phyloP scores from a whole-genome alignment of 2,113 vertebrate species.

The Laticauda colubrina region DNA sequence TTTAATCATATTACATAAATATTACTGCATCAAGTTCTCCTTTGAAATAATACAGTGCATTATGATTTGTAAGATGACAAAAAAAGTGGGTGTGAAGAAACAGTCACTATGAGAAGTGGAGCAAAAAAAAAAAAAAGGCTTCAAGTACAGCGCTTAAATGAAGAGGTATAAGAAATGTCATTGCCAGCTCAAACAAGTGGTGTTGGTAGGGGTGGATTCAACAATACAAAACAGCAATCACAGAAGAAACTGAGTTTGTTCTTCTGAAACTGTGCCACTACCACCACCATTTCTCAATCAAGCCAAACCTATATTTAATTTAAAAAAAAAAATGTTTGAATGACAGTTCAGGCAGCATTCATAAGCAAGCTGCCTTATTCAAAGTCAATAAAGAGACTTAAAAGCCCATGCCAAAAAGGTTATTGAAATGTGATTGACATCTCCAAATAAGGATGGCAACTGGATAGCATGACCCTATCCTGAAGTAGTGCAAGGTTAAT shows the following conservation, averaged over 20 bases:
- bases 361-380: conserved; percentile 75
- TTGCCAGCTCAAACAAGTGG: conserved; percentile 9
- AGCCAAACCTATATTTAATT: conserved; percentile 58
- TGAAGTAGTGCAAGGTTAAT: conserved; percentile 76
- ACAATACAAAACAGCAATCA: conserved; percentile 43
- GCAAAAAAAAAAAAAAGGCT: conserved; percentile 19
- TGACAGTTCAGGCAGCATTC: conserved; percentile 74
- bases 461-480: conserved; percentile 63
- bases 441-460: conserved; percentile 71
- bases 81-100: background rate
- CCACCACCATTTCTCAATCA: conserved; percentile 63
- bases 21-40: background rate
- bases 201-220: background rate
- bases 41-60: background rate
- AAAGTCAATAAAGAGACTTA: conserved; percentile 77
- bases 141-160: background rate
- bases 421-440: conserved; percentile 83
- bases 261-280: conserved; percentile 58
- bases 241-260: conserved; percentile 36
- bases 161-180: conserved; percentile 29
- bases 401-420: conserved; percentile 66
- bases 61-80: background rate
- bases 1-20: background rate
- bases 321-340: conserved; percentile 63
- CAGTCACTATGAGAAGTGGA: conserved; percentile 26